Evolutionary conservation across 2,797 vertebrate genomes (phyloP).

Genomic region (Tokudaia tokunoshimensis): DNA sequence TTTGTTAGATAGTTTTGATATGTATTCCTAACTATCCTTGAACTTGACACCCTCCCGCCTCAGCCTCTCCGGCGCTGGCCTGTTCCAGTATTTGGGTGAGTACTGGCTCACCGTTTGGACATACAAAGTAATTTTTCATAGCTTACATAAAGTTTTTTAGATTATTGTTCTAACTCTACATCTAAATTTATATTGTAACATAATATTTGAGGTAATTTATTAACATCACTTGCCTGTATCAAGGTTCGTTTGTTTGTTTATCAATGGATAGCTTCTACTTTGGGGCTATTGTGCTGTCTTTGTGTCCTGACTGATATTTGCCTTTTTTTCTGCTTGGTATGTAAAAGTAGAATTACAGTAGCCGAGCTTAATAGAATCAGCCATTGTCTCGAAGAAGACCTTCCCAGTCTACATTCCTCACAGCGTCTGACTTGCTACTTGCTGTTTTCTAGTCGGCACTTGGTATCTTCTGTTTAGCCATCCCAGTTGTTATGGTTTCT

Average conservation of each 20-base stretch:
- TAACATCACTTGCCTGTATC: not conserved
- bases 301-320: not conserved
- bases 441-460: not conserved
- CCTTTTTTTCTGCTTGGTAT: slow-evolving; percentile 28
- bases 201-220: slow-evolving; percentile 20
- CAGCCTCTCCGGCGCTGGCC: not conserved
- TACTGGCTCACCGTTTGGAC: not conserved
- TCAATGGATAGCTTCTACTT: not conserved
- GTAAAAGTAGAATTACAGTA: slow-evolving; percentile 11
- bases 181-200: not conserved
- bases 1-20: not conserved
- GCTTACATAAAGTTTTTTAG: slow-evolving; percentile 5
- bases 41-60: not conserved
- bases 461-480: slow-evolving; percentile 31
- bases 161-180: slow-evolving; percentile 25
- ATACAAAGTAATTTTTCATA: slow-evolving; percentile 43
- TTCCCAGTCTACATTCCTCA: not conserved
- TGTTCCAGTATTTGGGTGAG: not conserved
- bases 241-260: not conserved
- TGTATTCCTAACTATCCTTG: not conserved
- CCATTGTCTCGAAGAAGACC: slow-evolving; percentile 13
- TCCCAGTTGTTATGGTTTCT: not conserved
- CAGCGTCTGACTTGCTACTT: not conserved
- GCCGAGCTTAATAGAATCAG: not conserved
- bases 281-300: not conserved